Evolutionary conservation across 1,140 invertebrate genomes (phyloP).

Genomic region (Leptonema lineaticorne): DNA sequence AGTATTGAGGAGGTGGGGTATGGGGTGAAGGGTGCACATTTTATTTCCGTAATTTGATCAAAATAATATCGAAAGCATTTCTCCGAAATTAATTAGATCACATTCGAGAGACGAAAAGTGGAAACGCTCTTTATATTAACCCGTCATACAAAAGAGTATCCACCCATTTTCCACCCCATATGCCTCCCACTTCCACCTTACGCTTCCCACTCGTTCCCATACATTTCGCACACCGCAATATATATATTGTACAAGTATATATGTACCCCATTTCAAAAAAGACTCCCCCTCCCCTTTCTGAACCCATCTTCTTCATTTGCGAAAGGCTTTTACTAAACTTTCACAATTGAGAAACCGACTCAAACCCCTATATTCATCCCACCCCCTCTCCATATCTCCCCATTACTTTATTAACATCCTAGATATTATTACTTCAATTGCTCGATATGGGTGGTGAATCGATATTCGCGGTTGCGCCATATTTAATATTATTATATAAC

Average conservation of each 20-base stretch:
- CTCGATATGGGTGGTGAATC: no score
- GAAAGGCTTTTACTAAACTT: not conserved
- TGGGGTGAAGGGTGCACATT: constrained; percentile 22
- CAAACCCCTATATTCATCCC: no score
- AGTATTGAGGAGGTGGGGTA: not conserved
- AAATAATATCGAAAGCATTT: constrained; percentile 42
- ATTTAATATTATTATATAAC: no score
- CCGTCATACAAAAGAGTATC: constrained; percentile 28
- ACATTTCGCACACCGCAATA: no score
- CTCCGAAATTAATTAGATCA: constrained; percentile 39
- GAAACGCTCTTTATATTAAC: constrained; percentile 37
- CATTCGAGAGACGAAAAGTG: constrained; percentile 35
- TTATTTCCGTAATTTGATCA: constrained; percentile 42
- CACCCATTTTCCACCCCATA: no score
- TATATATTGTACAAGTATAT: no score
- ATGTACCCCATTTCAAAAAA: no score
- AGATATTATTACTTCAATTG: not conserved
- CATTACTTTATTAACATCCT: constrained; percentile 2
- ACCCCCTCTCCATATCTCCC: no score
- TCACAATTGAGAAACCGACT: not conserved
- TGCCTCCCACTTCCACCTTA: not conserved
- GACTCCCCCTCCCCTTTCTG: not conserved
- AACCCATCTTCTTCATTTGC: no score
- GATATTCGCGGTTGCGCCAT: no score
- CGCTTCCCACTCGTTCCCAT: not conserved